Percentiles rank a stretch among this genome's conserved stretches.
Conservation (phyloP, 1,140 invertebrate species). For the Bombus confusus region DNA sequence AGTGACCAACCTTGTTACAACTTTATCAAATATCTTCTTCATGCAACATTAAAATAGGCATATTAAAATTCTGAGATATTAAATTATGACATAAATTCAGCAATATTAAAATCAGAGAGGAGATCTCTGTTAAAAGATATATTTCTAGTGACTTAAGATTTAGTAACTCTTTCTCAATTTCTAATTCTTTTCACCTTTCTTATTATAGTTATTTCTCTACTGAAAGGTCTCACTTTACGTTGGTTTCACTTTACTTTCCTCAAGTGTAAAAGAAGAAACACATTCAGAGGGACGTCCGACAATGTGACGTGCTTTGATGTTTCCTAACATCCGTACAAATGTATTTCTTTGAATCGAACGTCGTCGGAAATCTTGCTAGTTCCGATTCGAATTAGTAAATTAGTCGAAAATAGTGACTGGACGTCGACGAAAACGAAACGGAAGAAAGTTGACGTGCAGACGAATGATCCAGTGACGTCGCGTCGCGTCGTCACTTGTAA, state of each 20-base stretch:
- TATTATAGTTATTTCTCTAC: too few species aligned
- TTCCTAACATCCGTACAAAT: slow-evolving; percentile 18
- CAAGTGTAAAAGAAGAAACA: background rate
- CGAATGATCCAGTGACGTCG: background rate
- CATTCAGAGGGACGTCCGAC: background rate
- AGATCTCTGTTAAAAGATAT: too few species aligned
- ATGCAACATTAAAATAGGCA: background rate
- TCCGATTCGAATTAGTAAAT: slow-evolving; percentile 31
- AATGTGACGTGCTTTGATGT: slow-evolving; percentile 26
- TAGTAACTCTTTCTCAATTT: background rate
- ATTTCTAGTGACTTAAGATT: background rate
- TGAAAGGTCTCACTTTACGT: too few species aligned
- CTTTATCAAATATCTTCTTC: background rate
- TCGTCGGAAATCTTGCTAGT: background rate
- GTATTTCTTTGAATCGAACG: slow-evolving; percentile 35
- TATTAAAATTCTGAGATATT: background rate
- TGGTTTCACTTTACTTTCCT: background rate
- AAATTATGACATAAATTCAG: background rate
- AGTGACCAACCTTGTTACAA: background rate
- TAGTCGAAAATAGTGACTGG: slow-evolving; percentile 17
- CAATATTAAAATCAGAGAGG: background rate
- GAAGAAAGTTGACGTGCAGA: background rate
- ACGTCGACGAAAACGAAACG: slow-evolving; percentile 3
- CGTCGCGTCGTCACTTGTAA: background rate
- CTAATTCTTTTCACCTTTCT: background rate